Percentiles rank a stretch among this genome's conserved stretches.
Conservation (phyloP, 2,113 vertebrate genomes). For the Fulmarus glacialis region DNA sequence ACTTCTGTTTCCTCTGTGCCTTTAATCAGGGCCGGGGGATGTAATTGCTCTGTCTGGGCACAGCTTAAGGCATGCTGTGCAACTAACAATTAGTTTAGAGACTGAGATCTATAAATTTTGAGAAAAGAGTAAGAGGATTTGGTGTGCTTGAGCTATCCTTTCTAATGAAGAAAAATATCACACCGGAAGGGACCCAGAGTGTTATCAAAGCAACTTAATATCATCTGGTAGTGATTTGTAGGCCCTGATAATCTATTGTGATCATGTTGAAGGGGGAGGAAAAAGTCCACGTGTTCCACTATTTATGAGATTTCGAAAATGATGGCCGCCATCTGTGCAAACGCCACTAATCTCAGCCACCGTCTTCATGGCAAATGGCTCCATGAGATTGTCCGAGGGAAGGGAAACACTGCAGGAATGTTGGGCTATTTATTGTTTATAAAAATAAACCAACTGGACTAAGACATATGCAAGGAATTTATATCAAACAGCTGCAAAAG, state of each 20-base stretch:
- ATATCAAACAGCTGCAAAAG: conserved; percentile 97
- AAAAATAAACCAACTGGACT: conserved; percentile 96
- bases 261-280: conserved; percentile 68
- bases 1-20: conserved; percentile 82
- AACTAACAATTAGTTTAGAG: conserved; percentile 84
- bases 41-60: conserved; percentile 85
- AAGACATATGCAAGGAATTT: conserved; percentile 95
- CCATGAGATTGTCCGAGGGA: conserved; percentile 73
- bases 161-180: conserved; percentile 83
- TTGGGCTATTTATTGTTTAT: conserved; percentile 94
- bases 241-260: conserved; percentile 81
- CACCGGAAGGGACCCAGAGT: conserved; percentile 81
- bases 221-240: conserved; percentile 90
- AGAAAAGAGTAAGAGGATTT: conserved; percentile 79
- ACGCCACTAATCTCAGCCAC: conserved; percentile 74
- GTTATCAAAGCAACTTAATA: conserved; percentile 84
- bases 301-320: conserved; percentile 82
- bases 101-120: conserved; percentile 83
- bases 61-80: conserved; percentile 79
- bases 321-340: conserved; percentile 88
- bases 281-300: conserved; percentile 53
- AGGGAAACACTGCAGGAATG: conserved; percentile 84
- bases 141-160: conserved; percentile 73
- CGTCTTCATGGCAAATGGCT: conserved; percentile 75
- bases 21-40: conserved; percentile 87